Conservation (phyloP, 2,797 vertebrate species). For the Gallinago nigripennis region DNA sequence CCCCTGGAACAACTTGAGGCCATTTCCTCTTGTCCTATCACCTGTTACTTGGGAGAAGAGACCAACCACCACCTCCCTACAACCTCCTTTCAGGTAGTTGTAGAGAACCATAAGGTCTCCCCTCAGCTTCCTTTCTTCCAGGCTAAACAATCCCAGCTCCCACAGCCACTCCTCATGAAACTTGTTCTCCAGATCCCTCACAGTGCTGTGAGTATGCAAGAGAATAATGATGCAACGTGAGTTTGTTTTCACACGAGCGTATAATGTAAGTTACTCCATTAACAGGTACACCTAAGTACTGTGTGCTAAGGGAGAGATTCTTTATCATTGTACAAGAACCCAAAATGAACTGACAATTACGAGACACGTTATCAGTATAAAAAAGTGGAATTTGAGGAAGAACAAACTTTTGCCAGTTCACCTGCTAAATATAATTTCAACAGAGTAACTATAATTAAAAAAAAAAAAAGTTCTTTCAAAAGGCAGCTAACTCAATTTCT, state of each 20-base stretch:
- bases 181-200: no score
- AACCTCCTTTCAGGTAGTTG: no score
- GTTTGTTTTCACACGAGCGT: background rate
- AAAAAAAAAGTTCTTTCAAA: background rate
- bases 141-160: no score
- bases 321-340: background rate
- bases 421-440: background rate
- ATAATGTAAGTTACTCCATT: background rate
- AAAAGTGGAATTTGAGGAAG: background rate
- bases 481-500: background rate
- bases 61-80: no score
- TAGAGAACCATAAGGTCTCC: no score
- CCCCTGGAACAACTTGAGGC: no score
- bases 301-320: background rate
- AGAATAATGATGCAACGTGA: fast-evolving
- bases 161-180: no score
- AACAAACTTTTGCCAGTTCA: background rate
- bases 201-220: background rate
- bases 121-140: no score
- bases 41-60: no score
- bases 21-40: no score
- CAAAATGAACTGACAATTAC: background rate
- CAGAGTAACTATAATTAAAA: background rate
- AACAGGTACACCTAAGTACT: background rate
- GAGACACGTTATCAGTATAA: background rate